Conservation (phyloP, 2,888 invertebrate genomes). For the Dexiosoma caninum region DNA sequence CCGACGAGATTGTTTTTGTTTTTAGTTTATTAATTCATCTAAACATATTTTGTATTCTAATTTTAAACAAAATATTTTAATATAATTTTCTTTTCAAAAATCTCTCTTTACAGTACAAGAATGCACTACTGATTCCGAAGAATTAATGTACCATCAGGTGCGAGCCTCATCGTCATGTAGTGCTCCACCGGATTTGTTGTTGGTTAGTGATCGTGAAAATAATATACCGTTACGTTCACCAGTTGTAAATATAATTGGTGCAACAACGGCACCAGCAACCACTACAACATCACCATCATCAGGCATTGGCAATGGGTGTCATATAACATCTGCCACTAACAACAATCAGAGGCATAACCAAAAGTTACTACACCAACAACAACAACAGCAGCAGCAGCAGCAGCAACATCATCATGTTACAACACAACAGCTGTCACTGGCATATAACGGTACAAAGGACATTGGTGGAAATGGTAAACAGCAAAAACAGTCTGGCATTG, state of each 20-base stretch:
- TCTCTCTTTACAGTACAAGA: conserved; percentile 81
- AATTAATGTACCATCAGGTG: conserved; percentile 81
- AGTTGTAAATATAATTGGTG: conserved; percentile 74
- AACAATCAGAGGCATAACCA: conserved; percentile 65
- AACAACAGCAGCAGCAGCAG: conserved; percentile 63
- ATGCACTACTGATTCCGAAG: conserved; percentile 85
- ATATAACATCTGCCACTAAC: conserved; percentile 54
- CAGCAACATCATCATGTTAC: conserved; percentile 44
- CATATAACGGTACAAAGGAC: conserved; percentile 66
- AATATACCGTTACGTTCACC: conserved; percentile 75
- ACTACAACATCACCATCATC: conserved; percentile 62
- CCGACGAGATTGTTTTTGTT: not conserved
- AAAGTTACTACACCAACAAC: conserved; percentile 65
- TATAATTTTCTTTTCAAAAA: not conserved
- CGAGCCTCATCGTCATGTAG: conserved; percentile 82
- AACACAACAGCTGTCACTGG: conserved; percentile 48
- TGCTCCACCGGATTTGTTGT: conserved; percentile 81
- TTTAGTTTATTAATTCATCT: no score
- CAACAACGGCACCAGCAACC: conserved; percentile 66
- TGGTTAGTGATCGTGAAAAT: conserved; percentile 80
- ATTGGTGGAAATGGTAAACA: conserved; percentile 36
- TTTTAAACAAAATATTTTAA: not conserved
- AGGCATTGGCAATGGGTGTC: conserved; percentile 59
- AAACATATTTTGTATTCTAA: no score
- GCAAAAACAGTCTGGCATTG: conserved; percentile 48